Evolutionary conservation across 2,113 vertebrate genomes (phyloP), one percentile per base, ranked within the genome.

Genomic region (Hippocampus abdominalis): DNA sequence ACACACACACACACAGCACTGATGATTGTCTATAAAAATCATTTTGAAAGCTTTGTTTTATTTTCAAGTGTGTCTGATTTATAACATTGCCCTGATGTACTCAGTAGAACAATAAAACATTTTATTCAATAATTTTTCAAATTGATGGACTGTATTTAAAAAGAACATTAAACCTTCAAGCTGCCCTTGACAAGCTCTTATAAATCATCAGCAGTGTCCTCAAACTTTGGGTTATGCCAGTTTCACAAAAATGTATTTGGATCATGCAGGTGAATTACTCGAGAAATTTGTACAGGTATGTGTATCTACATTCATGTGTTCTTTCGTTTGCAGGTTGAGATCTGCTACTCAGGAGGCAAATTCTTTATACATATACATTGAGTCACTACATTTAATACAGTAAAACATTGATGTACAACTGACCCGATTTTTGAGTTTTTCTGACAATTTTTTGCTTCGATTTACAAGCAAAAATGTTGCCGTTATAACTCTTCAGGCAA

Each of bases 181-280:
- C 53, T 51, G 48, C 59, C 70, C 21, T 65, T 66, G 21, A 81
- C 48, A 66, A 46, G 59, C 77, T 73, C 66, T 76, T 78, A 78
- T 75, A 73, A 74, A 69, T 79, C 75, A 86, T 82, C 81, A 78
- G 83, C 81, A 77, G 36, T 51, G 63, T 72, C 72, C 77, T 85
- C 73, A 77, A 79, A 82, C 68, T 66, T 66, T 74, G 72, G 68
- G 61, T 66, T 61, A 51, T 59, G 62, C 78, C 69, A 70, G 67
- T 75, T 83, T 42, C 23, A 68, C 60, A 51, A 23, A 20, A n/a
- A 56, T 53, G 72, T 57, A 72, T 64, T 65, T 60, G 32, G 66
- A 72, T 62, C 61, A 36, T 59, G 64, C 73, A 51, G 63, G 27
- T 15, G 12, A 64, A 57, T 62, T 10, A 72, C 60, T 76, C n/a